Conservation (phyloP, 2,888 invertebrate genomes). For the Agonopterix arenella region DNA sequence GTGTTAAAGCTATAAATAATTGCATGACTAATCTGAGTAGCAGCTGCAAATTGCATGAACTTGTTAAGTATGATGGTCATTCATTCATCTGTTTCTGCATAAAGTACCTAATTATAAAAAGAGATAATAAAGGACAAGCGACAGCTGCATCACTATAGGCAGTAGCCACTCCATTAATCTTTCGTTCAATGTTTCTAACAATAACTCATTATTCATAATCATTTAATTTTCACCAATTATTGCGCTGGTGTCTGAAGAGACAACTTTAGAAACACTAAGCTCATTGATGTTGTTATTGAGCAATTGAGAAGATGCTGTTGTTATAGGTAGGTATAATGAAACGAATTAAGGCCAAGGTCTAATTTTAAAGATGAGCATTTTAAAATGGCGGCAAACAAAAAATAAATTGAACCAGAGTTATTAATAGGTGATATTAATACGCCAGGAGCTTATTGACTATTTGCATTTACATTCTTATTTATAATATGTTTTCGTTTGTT, state of each 20-base stretch:
- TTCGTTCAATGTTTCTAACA: background rate
- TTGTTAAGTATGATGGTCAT: slow-evolving; percentile 2
- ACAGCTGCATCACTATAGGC: background rate
- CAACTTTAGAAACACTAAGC: background rate
- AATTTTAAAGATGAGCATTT: slow-evolving; percentile 4
- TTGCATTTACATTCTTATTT: background rate
- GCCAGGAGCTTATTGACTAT: too few relatives aligned
- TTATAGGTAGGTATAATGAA: background rate
- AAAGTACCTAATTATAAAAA: slow-evolving; percentile 2
- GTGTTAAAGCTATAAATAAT: slow-evolving; percentile 4
- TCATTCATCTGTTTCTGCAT: slow-evolving; percentile 5
- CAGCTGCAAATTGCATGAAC: slow-evolving; percentile 10
- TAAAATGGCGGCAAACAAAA: background rate
- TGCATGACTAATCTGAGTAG: slow-evolving; percentile 10
- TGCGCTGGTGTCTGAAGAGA: background rate
- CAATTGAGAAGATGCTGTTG: slow-evolving; percentile 2
- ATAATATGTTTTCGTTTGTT: slow-evolving; percentile 4
- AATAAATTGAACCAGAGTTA: too few relatives aligned
- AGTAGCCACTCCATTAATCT: background rate
- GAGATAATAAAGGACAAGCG: slow-evolving; percentile 4
- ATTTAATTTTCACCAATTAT: background rate
- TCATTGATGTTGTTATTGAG: background rate
- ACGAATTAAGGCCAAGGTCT: slow-evolving; percentile 14
- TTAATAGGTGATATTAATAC: too few relatives aligned
- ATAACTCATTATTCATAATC: background rate